Conservation (phyloP, 2,797 vertebrate genomes). For the Sebastolobus altivelis region DNA sequence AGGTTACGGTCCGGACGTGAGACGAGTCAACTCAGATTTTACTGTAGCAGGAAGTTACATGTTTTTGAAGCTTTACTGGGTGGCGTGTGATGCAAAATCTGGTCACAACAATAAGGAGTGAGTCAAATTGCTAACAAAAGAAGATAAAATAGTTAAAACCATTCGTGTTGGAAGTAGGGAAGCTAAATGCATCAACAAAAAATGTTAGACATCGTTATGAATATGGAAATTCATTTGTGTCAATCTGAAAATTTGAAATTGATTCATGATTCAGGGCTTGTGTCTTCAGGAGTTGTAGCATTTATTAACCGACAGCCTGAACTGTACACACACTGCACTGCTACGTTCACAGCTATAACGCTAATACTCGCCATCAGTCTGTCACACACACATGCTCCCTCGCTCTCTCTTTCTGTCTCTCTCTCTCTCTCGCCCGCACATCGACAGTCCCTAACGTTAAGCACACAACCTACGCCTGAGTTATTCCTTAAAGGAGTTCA, state of each 20-base stretch:
- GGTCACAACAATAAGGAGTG: not conserved
- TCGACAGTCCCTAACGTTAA: too few species aligned
- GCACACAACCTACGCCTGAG: too few species aligned
- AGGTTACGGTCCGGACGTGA: not conserved
- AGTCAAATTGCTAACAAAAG: not conserved
- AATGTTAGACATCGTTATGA: not conserved
- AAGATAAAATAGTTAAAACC: not conserved
- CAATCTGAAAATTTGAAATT: not conserved
- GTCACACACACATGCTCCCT: too few species aligned
- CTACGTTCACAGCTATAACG: too few species aligned
- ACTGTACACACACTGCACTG: too few species aligned
- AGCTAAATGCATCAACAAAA: not conserved
- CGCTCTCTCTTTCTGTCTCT: too few species aligned
- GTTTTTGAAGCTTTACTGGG: not conserved
- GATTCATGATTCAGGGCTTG: not conserved
- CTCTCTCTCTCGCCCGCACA: too few species aligned
- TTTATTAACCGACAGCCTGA: too few species aligned
- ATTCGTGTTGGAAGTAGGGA: not conserved
- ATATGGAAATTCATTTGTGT: not conserved
- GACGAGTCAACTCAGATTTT: not conserved
- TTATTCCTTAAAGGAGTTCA: too few species aligned
- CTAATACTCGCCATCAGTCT: too few species aligned
- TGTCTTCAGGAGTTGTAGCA: too few species aligned
- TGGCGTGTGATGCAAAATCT: not conserved
- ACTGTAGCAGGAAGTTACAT: not conserved